phyloP scores from a whole-genome alignment of 1,140 invertebrate species.

The Lanistes nyassanus region DNA sequence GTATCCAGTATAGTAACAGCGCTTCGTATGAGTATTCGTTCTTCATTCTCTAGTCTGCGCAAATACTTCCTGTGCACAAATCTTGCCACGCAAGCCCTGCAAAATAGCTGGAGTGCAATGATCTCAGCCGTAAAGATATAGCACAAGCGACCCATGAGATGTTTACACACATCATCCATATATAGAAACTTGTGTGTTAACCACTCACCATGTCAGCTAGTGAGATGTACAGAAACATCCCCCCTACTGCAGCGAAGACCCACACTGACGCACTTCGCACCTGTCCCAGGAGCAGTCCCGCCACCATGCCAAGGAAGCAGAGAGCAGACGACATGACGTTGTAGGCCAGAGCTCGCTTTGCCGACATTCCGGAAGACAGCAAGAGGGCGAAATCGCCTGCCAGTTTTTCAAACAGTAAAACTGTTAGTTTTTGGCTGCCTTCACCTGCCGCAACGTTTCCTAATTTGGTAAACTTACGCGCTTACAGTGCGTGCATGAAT shows the following conservation, averaged over 20 bases:
- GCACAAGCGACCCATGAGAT: background rate
- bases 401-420: too few species aligned
- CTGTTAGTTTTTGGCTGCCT: background rate
- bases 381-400: conserved; percentile 92
- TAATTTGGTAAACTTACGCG: background rate
- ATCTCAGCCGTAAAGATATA: background rate
- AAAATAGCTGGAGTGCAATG: background rate
- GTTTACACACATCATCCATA: background rate
- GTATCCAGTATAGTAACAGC: too few species aligned
- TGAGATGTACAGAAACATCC: conserved; percentile 94
- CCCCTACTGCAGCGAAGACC: conserved; percentile 89
- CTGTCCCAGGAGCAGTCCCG: conserved; percentile 82
- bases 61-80: too few species aligned
- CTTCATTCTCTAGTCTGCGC: too few species aligned
- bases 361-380: conserved; percentile 89
- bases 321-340: conserved; percentile 88
- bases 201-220: conserved; percentile 88
- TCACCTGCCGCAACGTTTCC: background rate
- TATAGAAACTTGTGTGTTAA: background rate
- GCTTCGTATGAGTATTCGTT: too few species aligned
- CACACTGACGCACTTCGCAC: conserved; percentile 81
- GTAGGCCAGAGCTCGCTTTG: conserved; percentile 84
- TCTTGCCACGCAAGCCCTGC: background rate
- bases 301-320: conserved; percentile 86
- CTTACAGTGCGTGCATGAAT: too few species aligned